phyloP scores from a whole-genome alignment of 2,888 invertebrate genomes.

The Dorcus parallelipipedus region DNA sequence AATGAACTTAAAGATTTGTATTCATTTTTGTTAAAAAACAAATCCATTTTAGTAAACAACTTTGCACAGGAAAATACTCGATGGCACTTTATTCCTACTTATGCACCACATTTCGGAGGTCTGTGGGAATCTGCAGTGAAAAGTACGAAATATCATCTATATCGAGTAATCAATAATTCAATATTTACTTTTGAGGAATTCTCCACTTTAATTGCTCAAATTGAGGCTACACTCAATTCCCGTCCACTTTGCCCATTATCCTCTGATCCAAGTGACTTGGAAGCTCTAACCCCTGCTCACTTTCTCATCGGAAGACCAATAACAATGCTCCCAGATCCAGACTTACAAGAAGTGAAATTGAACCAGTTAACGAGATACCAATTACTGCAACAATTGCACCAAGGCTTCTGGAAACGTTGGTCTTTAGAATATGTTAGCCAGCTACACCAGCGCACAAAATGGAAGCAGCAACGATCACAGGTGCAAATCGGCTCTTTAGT shows the following conservation, averaged over 20 bases:
- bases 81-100: background rate
- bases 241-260: background rate
- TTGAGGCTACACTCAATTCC: background rate
- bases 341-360: too few species aligned
- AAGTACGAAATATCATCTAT: background rate
- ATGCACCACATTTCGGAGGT: background rate
- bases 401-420: too few species aligned
- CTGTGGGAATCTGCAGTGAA: background rate
- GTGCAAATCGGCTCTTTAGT: too few species aligned
- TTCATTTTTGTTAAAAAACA: slow-evolving; percentile 1
- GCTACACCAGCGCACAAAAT: too few species aligned
- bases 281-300: background rate
- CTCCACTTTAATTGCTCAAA: background rate
- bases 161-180: background rate
- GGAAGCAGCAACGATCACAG: too few species aligned
- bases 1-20: slow-evolving; percentile 1
- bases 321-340: background rate
- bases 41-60: background rate
- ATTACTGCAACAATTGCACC: too few species aligned
- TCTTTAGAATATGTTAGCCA: too few species aligned
- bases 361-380: too few species aligned
- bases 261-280: background rate
- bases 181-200: slow-evolving; percentile 2
- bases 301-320: background rate
- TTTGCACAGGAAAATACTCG: background rate